phyloP scores from a whole-genome alignment of 2,888 invertebrate species.

The Perizoma flavofasciatum region DNA sequence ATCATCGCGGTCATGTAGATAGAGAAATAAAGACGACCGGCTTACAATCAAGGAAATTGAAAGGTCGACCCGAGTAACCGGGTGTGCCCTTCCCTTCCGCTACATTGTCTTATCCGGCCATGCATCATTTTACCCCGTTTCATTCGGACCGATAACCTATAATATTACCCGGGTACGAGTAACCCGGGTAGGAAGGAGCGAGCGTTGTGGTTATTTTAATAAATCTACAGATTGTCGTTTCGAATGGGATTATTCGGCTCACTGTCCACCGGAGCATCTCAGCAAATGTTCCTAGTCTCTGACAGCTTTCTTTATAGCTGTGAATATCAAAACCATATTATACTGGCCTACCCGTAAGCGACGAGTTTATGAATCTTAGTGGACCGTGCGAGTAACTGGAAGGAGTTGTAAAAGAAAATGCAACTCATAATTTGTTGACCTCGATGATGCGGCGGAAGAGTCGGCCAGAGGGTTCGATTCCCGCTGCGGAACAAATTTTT shows the following conservation, averaged over 20 bases:
- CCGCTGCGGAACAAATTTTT: no score
- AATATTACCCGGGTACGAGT: constrained; percentile 34
- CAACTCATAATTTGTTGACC: no score
- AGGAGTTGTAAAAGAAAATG: no score
- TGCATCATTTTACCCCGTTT: constrained; percentile 66
- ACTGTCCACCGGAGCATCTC: neutral
- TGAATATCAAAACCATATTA: no score
- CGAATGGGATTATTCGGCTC: constrained; percentile 19
- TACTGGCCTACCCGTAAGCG: no score
- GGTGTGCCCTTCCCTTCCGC: constrained; percentile 63
- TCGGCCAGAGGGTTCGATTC: no score
- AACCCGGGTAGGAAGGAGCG: constrained; percentile 27
- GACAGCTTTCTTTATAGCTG: no score
- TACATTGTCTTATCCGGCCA: constrained; percentile 70
- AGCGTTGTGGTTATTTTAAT: constrained; percentile 60
- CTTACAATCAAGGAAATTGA: constrained; percentile 76
- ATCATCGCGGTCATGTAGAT: constrained; percentile 54
- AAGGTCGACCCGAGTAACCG: constrained; percentile 65
- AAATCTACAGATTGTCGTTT: constrained; percentile 47
- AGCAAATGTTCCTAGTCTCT: no score
- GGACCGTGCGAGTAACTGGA: no score
- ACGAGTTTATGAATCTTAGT: no score
- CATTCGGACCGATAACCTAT: constrained; percentile 46
- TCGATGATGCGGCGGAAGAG: no score
- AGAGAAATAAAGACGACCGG: constrained; percentile 56